Conservation (phyloP, 2,797 vertebrate species). For the Glossophaga mutica region DNA sequence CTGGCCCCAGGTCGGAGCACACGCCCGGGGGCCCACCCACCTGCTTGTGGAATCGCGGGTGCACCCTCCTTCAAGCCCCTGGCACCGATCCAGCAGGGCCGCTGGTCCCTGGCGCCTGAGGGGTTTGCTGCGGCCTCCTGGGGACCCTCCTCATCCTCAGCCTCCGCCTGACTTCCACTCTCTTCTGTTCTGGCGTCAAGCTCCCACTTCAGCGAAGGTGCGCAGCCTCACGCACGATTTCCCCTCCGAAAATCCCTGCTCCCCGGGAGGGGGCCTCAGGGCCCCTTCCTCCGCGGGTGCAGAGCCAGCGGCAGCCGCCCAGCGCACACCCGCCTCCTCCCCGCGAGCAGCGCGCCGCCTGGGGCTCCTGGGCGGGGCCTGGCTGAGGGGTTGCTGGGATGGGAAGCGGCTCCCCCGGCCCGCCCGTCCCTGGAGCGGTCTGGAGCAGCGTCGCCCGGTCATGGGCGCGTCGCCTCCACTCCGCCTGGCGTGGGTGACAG, state of each 20-base stretch:
- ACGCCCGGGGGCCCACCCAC: background rate
- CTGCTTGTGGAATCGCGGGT: background rate
- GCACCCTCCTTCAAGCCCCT: background rate
- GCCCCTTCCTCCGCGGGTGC: background rate
- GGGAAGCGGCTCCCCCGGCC: background rate
- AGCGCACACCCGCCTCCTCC: background rate
- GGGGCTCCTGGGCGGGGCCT: background rate
- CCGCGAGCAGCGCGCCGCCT: fast-evolving
- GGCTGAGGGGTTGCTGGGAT: background rate
- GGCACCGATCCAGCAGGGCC: background rate
- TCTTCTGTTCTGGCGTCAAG: background rate
- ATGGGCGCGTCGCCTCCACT: background rate
- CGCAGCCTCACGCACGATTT: background rate
- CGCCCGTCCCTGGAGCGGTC: background rate
- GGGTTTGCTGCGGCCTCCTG: background rate
- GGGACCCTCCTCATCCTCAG: background rate
- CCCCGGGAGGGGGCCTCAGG: background rate
- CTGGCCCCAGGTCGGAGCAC: background rate
- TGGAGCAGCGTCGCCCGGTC: background rate
- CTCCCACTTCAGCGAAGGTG: background rate
- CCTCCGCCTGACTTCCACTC: background rate
- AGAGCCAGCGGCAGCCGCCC: background rate
- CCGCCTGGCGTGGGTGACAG: background rate
- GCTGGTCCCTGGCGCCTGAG: background rate
- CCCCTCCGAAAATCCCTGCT: background rate